Evolutionary conservation across 2,113 vertebrate genomes (phyloP), one percentile per base, ranked within the genome.

Genomic region (Ctenodactylus gundi): DNA sequence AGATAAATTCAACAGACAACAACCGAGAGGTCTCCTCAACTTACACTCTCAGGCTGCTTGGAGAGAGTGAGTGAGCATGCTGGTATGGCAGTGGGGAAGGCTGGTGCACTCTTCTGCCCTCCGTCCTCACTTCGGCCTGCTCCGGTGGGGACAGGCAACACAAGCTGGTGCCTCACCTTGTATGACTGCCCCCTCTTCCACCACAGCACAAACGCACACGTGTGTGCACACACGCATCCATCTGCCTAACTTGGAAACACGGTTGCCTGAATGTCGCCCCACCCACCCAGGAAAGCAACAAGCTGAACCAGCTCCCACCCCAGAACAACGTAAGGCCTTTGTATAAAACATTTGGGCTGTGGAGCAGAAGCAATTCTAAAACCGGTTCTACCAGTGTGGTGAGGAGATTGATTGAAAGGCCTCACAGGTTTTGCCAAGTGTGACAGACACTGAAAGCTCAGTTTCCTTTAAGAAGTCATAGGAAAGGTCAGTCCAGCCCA

Each of bases 311-410:
- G 46, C 68, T 76, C 72, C 44, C 10, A 72, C 36, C 76, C 46
- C 23, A 34, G 44, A 91, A 91, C n/a, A 91, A 91, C n/a, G 49
- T 55, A 72, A 92, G 78, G 77, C 51, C 78, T 92, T 88, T 94
- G 93, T 80, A 20, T 9, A 34, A 49, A 34, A 95, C n/a, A 34
- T 5, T 55, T 75, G 53, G 39, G 90, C 62, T n/a, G 11, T 85
- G 17, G 46, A 75, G 75, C 53, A 55, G 23, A 80, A 76, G 76
- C 93, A 58, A 21, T 64, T 90, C n/a, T 41, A 70, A 94, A 97
- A 97, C 97, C 60, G 29, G 97, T 96, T 75, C n/a, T 60, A 93
- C 97, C 76, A 82, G 96, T 91, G 60, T 39, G n/a, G 62, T 72
- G 46, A 49, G 93, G 88, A 85, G 46, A 75, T 85, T 7, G 27